Evolutionary conservation across 1,140 invertebrate genomes (phyloP).

Genomic region (Tetragnatha versicolor): DNA sequence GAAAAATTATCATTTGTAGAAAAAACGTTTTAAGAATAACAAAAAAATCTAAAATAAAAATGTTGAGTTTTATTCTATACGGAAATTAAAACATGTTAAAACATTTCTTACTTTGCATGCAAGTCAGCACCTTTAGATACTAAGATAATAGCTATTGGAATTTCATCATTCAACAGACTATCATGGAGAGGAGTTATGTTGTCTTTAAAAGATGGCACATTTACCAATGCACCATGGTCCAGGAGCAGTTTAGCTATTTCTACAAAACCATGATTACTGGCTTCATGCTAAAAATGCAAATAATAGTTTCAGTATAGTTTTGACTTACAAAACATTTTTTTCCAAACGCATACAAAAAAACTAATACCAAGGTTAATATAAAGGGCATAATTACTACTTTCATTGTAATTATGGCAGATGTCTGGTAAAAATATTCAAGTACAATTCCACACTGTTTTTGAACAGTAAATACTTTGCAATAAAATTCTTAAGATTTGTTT

Average conservation of each 20-base stretch:
- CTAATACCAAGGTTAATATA: too few relatives aligned
- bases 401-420: too few relatives aligned
- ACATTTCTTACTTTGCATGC: conserved; percentile 20
- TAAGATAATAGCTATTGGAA: background rate
- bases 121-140: conserved; percentile 36
- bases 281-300: conserved; percentile 35
- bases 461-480: too few relatives aligned
- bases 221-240: conserved; percentile 26
- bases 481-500: too few relatives aligned
- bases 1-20: too few relatives aligned
- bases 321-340: background rate
- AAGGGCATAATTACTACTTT: too few relatives aligned
- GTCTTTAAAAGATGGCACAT: conserved; percentile 38
- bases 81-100: background rate
- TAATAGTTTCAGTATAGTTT: background rate
- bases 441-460: too few relatives aligned
- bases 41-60: background rate
- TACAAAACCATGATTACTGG: conserved; percentile 30
- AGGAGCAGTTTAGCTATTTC: conserved; percentile 28
- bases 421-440: too few relatives aligned
- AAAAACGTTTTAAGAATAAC: background rate
- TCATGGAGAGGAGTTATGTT: conserved; percentile 36
- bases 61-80: background rate
- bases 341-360: too few relatives aligned
- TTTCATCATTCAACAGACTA: conserved; percentile 16